A percentile compares a stretch with the other conserved stretches of the same genome.
phyloP scores from a whole-genome alignment of 1,140 invertebrate genomes.

The Diorhabda elongata region DNA sequence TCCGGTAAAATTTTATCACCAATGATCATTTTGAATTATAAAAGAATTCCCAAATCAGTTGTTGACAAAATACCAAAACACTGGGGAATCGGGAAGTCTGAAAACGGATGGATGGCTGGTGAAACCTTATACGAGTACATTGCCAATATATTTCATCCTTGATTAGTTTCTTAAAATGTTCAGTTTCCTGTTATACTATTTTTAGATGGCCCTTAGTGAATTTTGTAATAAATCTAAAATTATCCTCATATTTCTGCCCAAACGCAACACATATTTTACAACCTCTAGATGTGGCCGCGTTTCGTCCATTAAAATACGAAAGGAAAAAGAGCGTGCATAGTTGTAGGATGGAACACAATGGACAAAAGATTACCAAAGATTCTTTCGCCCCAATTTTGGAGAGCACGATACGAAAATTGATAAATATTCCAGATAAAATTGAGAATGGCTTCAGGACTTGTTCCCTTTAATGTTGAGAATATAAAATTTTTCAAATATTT shows the following conservation, averaged over 20 bases:
- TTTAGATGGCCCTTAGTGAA: slow-evolving; percentile 39
- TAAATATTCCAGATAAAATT: slow-evolving; percentile 3
- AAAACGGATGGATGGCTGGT: slow-evolving; percentile 46
- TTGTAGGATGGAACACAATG: neutral
- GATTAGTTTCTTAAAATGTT: slow-evolving; percentile 35
- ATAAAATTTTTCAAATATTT: slow-evolving; percentile 10
- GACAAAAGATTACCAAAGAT: slow-evolving; percentile 1
- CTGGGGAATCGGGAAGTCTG: slow-evolving; percentile 43
- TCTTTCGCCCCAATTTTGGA: neutral
- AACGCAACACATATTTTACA: slow-evolving; percentile 28
- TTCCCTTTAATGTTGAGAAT: slow-evolving; percentile 27
- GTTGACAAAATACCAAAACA: slow-evolving; percentile 29
- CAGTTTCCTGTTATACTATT: slow-evolving; percentile 40
- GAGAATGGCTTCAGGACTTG: slow-evolving; percentile 33
- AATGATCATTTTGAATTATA: slow-evolving; percentile 32
- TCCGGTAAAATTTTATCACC: slow-evolving; percentile 26
- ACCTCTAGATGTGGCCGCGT: slow-evolving; percentile 24
- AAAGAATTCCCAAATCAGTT: slow-evolving; percentile 33
- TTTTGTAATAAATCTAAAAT: slow-evolving; percentile 44
- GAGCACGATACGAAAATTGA: neutral
- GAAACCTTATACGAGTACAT: slow-evolving; percentile 46
- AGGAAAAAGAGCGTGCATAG: slow-evolving; percentile 20
- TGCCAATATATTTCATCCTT: slow-evolving; percentile 41
- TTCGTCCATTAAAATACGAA: slow-evolving; percentile 18
- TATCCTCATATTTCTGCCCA: slow-evolving; percentile 34